Conservation (phyloP, 2,797 vertebrate genomes). For the Mycteria americana region DNA sequence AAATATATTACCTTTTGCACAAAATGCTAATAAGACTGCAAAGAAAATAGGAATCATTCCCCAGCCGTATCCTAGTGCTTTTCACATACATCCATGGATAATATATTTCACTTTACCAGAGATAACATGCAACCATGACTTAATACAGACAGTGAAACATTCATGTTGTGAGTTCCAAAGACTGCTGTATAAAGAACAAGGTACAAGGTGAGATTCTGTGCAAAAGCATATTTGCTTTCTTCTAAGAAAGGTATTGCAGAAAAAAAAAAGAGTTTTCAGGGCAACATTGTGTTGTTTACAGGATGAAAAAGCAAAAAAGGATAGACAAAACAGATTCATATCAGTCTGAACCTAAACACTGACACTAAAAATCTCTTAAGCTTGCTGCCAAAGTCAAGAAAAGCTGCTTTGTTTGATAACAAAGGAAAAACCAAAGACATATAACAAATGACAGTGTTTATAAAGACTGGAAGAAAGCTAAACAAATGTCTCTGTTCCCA, state of each 20-base stretch:
- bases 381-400: not conserved
- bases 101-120: not conserved
- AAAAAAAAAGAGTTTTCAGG: not conserved
- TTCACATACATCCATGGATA: not conserved
- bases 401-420: accelerated
- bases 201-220: not conserved
- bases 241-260: not conserved
- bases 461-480: not conserved
- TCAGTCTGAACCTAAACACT: not conserved
- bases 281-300: not conserved
- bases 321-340: not conserved
- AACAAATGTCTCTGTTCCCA: not conserved
- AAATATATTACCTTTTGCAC: not conserved
- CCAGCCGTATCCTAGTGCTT: not conserved
- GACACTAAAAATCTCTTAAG: not conserved
- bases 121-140: not conserved
- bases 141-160: not conserved
- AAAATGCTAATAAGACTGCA: not conserved
- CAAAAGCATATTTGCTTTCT: not conserved
- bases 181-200: not conserved
- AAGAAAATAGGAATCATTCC: not conserved
- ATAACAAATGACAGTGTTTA: not conserved
- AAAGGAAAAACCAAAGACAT: not conserved
- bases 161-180: not conserved
- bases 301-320: not conserved